A percentile compares a stretch with the other conserved stretches of the same genome.
Evolutionary conservation across 1,140 invertebrate species (phyloP).

Genomic region (Globodera ellingtonae): DNA sequence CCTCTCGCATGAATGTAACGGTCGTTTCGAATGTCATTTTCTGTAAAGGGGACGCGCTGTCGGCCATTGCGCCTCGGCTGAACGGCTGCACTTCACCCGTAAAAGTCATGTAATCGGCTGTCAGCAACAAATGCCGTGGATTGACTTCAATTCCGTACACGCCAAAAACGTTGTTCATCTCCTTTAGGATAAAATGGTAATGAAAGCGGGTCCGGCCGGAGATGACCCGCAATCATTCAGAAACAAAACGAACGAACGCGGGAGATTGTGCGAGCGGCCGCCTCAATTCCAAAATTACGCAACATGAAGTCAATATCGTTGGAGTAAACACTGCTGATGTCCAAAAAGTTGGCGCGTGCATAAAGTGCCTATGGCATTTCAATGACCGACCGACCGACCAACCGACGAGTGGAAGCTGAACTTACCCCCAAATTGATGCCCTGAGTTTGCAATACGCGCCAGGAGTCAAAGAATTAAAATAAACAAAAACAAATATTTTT

Average conservation of each 20-base stretch:
- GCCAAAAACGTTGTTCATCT: slow-evolving; percentile 88
- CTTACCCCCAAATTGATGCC: slow-evolving; percentile 83
- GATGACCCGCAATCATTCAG: slow-evolving; percentile 16
- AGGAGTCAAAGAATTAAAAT: too few relatives aligned
- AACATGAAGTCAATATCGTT: slow-evolving; percentile 93
- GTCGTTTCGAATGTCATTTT: slow-evolving; percentile 98
- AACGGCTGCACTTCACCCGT: slow-evolving; percentile 85
- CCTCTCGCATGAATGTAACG: slow-evolving; percentile 80
- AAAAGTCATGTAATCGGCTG: slow-evolving; percentile 97
- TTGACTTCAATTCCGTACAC: slow-evolving; percentile 95
- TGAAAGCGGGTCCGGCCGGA: neutral
- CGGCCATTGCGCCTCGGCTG: slow-evolving; percentile 84
- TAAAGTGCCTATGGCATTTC: slow-evolving; percentile 75
- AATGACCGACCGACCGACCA: neutral
- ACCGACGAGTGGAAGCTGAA: neutral
- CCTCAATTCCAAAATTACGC: slow-evolving; percentile 88
- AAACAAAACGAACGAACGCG: slow-evolving; percentile 64
- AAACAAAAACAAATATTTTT: too few relatives aligned
- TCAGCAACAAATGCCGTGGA: slow-evolving; percentile 84
- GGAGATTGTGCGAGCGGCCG: slow-evolving; percentile 84
- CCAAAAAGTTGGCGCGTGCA: slow-evolving; percentile 78
- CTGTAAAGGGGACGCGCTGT: slow-evolving; percentile 85
- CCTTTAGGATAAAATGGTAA: slow-evolving; percentile 67
- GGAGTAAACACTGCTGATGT: slow-evolving; percentile 83
- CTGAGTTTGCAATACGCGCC: slow-evolving; percentile 85